Evolutionary conservation across 2,797 vertebrate genomes (phyloP).

Genomic region (Schizopygopsis malacanthus): DNA sequence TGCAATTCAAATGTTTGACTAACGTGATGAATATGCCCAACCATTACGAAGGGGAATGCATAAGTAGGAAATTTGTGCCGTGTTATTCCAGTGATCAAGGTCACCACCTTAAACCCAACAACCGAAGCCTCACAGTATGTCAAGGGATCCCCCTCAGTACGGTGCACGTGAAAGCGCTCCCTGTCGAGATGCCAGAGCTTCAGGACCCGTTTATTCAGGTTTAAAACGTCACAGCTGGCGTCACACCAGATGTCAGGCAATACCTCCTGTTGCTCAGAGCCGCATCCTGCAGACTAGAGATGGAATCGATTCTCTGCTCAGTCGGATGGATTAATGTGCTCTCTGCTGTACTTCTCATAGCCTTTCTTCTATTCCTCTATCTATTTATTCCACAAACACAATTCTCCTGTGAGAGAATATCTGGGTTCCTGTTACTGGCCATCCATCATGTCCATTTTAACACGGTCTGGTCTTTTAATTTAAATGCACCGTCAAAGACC

Average conservation of each 20-base stretch:
- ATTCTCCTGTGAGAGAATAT: slow-evolving; percentile 24
- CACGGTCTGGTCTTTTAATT: slow-evolving; percentile 20
- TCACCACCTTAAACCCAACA: neutral
- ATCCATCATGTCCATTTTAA: slow-evolving; percentile 23
- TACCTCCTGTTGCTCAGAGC: slow-evolving; percentile 41
- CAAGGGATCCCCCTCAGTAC: slow-evolving; percentile 23
- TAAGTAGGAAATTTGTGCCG: neutral
- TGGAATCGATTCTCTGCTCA: slow-evolving; percentile 47
- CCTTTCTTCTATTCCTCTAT: slow-evolving; percentile 32
- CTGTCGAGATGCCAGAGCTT: slow-evolving; percentile 39
- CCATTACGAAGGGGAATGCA: neutral
- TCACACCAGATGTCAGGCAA: slow-evolving; percentile 40
- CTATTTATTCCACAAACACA: slow-evolving; percentile 30
- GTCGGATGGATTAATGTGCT: slow-evolving; percentile 39
- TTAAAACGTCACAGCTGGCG: slow-evolving; percentile 48
- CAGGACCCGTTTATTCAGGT: slow-evolving; percentile 29
- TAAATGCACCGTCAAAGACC: slow-evolving; percentile 21
- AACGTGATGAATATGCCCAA: neutral
- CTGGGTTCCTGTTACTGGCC: slow-evolving; percentile 24
- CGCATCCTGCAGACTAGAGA: slow-evolving; percentile 51
- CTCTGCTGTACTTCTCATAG: slow-evolving; percentile 37
- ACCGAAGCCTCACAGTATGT: neutral
- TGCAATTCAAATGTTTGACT: neutral
- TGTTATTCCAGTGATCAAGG: slow-evolving; percentile 3
- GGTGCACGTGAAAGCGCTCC: slow-evolving; percentile 6